Evolutionary conservation across 2,797 vertebrate species (phyloP).

Genomic region (Cuculus canorus): DNA sequence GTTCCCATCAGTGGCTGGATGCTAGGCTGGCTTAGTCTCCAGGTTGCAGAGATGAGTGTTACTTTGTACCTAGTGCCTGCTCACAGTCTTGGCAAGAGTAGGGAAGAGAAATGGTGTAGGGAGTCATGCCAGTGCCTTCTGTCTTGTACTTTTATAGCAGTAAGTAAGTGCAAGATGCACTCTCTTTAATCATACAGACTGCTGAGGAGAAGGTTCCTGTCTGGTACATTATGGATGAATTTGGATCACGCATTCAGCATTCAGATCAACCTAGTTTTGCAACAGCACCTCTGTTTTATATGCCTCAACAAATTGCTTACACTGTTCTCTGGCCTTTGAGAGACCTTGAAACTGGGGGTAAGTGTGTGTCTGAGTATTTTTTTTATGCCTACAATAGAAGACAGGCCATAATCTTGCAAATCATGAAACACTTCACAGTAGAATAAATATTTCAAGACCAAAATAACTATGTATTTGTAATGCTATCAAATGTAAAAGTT

Average conservation of each 20-base stretch:
- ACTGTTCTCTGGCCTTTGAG: slow-evolving; percentile 91
- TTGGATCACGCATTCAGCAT: slow-evolving; percentile 92
- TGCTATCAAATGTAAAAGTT: background rate
- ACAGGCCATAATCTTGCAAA: background rate
- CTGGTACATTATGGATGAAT: slow-evolving; percentile 98
- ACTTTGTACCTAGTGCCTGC: background rate
- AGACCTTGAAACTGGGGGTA: slow-evolving; percentile 89
- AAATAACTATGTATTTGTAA: background rate
- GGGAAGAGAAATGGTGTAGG: background rate
- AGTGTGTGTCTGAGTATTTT: background rate
- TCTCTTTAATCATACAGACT: slow-evolving; percentile 74
- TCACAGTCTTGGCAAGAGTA: background rate
- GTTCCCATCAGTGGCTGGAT: background rate
- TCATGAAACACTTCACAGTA: background rate
- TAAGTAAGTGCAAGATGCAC: background rate
- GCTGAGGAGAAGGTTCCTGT: slow-evolving; percentile 93
- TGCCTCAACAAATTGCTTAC: slow-evolving; percentile 85
- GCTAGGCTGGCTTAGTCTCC: background rate
- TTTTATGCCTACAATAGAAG: background rate
- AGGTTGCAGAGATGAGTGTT: background rate
- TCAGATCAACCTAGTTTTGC: slow-evolving; percentile 85
- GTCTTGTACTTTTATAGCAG: background rate
- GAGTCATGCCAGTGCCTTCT: background rate
- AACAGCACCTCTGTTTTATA: slow-evolving; percentile 88
- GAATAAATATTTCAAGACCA: background rate